phyloP scores from a whole-genome alignment of 2,113 vertebrate genomes.

The Chitala chitala region DNA sequence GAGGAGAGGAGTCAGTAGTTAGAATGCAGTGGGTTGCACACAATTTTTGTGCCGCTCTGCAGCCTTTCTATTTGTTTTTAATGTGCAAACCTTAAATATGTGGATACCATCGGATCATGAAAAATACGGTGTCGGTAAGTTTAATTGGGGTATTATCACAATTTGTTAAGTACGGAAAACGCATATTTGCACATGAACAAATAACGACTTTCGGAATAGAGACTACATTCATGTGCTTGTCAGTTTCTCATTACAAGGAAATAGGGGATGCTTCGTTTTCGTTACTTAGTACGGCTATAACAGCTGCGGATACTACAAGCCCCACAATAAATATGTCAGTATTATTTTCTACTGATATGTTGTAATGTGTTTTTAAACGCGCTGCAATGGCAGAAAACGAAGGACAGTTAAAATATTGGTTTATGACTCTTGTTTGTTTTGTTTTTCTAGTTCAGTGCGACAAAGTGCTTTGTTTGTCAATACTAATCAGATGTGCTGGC shows the following conservation, averaged over 20 bases:
- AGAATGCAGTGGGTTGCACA: conserved; percentile 52
- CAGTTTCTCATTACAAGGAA: neutral
- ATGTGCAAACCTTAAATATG: conserved; percentile 65
- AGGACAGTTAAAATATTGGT: neutral
- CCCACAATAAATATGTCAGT: neutral
- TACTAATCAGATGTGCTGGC: neutral
- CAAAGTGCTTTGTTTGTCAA: conserved; percentile 21
- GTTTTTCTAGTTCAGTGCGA: no score
- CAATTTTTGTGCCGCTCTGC: conserved; percentile 34
- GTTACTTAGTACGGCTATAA: neutral
- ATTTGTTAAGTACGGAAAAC: neutral
- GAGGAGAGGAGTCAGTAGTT: conserved; percentile 45
- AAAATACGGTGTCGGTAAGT: conserved; percentile 98
- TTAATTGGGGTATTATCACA: conserved; percentile 35
- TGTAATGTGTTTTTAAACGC: neutral
- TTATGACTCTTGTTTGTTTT: neutral
- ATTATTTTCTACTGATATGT: neutral
- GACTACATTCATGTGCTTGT: neutral
- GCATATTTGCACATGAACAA: conserved; percentile 14
- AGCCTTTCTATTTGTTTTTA: conserved; percentile 41
- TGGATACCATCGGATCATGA: conserved; percentile 95
- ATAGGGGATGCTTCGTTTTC: neutral
- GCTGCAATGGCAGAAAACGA: neutral
- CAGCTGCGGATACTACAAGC: neutral
- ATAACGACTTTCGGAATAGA: conserved; percentile 23